Conservation (phyloP, 2,113 vertebrate genomes). For the Cyprinodon variegatus region DNA sequence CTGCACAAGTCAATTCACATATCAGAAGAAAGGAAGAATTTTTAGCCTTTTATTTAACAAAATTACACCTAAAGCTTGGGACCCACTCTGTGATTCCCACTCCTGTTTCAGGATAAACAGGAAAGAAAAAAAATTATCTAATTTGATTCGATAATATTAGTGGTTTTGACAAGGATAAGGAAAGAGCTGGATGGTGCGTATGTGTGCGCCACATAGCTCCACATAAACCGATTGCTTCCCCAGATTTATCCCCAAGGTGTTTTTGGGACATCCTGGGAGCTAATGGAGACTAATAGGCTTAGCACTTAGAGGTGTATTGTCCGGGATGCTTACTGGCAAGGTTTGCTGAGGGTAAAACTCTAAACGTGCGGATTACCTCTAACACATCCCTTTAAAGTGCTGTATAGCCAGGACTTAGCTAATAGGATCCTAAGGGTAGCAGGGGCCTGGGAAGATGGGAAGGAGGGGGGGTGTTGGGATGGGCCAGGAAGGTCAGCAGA, state of each 20-base stretch:
- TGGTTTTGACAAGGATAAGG: conserved; percentile 29
- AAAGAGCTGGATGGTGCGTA: conserved; percentile 41
- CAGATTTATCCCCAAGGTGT: conserved; percentile 82
- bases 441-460: conserved; percentile 63
- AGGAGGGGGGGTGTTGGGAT: conserved; percentile 22
- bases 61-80: not conserved
- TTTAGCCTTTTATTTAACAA: no score
- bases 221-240: conserved; percentile 78
- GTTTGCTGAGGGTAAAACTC: conserved; percentile 98
- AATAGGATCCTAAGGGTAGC: conserved; percentile 88
- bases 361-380: conserved; percentile 92
- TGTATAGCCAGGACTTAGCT: conserved; percentile 93
- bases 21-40: not conserved
- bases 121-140: conserved; percentile 11
- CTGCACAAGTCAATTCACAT: not conserved
- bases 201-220: conserved; percentile 67
- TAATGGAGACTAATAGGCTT: conserved; percentile 94
- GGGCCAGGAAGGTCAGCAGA: conserved; percentile 74
- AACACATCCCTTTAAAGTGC: conserved; percentile 97
- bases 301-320: conserved; percentile 88
- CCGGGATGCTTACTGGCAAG: conserved; percentile 90
- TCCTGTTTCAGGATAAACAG: conserved; percentile 24
- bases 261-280: conserved; percentile 82
- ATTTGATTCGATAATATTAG: conserved; percentile 49
- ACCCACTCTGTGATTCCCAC: conserved; percentile 12